These are phyloP conservation scores for Drosophila mojavensis DNA, from an alignment of 1,140 invertebrate genomes.

Conservation along the genomic window DNA sequence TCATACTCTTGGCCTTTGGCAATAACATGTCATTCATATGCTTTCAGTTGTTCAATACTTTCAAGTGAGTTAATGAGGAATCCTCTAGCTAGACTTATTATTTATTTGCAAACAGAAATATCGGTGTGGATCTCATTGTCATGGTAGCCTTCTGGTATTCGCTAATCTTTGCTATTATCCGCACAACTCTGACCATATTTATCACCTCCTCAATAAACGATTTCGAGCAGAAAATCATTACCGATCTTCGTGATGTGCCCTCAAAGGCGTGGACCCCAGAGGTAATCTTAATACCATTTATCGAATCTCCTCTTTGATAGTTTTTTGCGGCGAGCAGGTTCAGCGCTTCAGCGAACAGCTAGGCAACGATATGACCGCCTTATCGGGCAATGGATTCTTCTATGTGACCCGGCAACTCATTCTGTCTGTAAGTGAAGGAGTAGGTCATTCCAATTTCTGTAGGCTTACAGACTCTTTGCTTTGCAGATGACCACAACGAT, in stretches of 20 bases:
- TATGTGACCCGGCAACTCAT: constrained; percentile 87
- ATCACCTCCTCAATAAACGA: constrained; percentile 87
- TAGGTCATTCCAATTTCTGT: not conserved
- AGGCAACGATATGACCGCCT: constrained; percentile 86
- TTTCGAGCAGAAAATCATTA: constrained; percentile 86
- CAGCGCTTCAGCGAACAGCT: constrained; percentile 87
- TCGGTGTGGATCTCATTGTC: constrained; percentile 72
- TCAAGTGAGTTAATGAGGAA: constrained; percentile 53
- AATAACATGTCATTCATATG: constrained; percentile 83
- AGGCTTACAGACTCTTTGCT: constrained; percentile 11
- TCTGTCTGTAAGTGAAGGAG: constrained; percentile 76
- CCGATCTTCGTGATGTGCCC: constrained; percentile 86
- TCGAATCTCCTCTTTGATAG: not conserved
- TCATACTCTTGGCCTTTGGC: constrained; percentile 68
- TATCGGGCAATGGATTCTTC: constrained; percentile 87
- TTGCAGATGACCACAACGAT: constrained; percentile 86
- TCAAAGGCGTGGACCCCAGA: constrained; percentile 86
- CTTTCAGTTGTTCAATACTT: constrained; percentile 80
- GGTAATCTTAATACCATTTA: constrained; percentile 64
- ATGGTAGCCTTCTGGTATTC: constrained; percentile 87
- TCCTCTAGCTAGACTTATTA: not conserved
- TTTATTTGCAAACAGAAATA: constrained; percentile 56
- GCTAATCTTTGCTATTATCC: constrained; percentile 86
- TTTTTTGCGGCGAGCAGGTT: constrained; percentile 19
- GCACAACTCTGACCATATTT: constrained; percentile 86